A percentile compares a stretch with the other conserved stretches of the same genome.
Evolutionary conservation across 2,113 vertebrate genomes (phyloP).

Genomic region (Megalops atlanticus): DNA sequence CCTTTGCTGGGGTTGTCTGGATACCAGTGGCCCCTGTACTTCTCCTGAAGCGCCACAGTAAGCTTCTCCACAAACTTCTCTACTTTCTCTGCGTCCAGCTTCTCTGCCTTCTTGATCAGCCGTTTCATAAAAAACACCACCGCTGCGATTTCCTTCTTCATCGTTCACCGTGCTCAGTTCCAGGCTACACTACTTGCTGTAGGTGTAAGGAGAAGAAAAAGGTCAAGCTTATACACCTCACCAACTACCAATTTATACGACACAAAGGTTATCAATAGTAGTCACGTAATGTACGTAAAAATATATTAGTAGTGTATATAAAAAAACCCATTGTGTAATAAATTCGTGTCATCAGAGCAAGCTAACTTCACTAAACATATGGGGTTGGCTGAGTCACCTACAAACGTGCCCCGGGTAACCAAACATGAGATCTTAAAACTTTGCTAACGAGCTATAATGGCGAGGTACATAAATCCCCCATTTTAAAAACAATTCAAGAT

Average conservation of each 20-base stretch:
- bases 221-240: neutral
- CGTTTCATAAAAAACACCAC: constrained; percentile 71
- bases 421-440: no score
- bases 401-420: no score
- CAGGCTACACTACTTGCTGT: neutral
- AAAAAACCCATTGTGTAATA: no score
- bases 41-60: constrained; percentile 64
- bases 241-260: neutral
- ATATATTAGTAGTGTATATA: no score
- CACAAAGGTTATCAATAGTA: neutral
- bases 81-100: constrained; percentile 56
- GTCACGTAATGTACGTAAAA: no score
- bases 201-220: neutral
- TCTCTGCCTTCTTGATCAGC: constrained; percentile 59
- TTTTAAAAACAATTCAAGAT: no score
- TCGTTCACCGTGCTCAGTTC: constrained; percentile 47
- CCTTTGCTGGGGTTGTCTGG: constrained; percentile 69
- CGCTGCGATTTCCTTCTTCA: constrained; percentile 75
- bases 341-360: no score
- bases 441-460: no score
- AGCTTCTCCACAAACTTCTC: constrained; percentile 68
- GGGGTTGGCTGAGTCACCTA: no score
- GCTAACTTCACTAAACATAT: no score
- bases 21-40: constrained; percentile 75
- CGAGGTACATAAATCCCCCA: no score